Evolutionary conservation across 2,888 invertebrate species (phyloP), one percentile per base, ranked within the genome.

Genomic region (Ptychoptera contaminata): DNA sequence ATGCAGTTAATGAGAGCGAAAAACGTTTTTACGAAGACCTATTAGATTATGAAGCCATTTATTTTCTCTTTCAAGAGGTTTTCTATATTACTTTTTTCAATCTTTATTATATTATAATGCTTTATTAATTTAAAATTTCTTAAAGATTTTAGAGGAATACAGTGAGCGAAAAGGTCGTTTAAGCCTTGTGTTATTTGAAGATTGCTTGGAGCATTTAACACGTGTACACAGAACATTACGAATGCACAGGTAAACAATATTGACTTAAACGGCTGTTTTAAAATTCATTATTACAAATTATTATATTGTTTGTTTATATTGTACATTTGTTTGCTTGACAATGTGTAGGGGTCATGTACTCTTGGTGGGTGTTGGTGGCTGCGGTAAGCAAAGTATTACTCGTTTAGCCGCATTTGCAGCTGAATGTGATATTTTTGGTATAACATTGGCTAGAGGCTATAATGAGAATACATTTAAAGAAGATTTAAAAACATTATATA

Each of bases 201-300:
- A 92, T 58, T 92, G 90, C 37, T 65, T 93, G 42, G 91, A 93
- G 58, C 92, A 94, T 62, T 60, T 93, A 56, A 92, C 88, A 0
- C 72, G 92, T 39, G 75, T 90, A 10, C 91, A 92, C 54, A 77
- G 93, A 16, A 80, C 82, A 0, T 67, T 93, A 48, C 73, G 92
- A 50, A 79, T 90, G 77, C 75, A 82, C 56, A 23, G 23, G 23
- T 23, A 23, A 23, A 23, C 67, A 34, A 34, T 31, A 31, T 31
- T 31, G 7, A 8, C 31, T 8, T 31, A 9, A 31, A 31, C 7
- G n/a, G n/a, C n/a, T n/a, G n/a, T n/a, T n/a, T n/a, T n/a, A n/a
- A n/a, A n/a, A n/a, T 34, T 6, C 11, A n/a, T 34, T 34, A 11
- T 34, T 10, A 34, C n/a, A 34, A 6, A 9, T 4, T n/a, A n/a